Evolutionary conservation across 2,888 invertebrate genomes (phyloP), one percentile per base, ranked within the genome.

Genomic region (Tipula lateralis): DNA sequence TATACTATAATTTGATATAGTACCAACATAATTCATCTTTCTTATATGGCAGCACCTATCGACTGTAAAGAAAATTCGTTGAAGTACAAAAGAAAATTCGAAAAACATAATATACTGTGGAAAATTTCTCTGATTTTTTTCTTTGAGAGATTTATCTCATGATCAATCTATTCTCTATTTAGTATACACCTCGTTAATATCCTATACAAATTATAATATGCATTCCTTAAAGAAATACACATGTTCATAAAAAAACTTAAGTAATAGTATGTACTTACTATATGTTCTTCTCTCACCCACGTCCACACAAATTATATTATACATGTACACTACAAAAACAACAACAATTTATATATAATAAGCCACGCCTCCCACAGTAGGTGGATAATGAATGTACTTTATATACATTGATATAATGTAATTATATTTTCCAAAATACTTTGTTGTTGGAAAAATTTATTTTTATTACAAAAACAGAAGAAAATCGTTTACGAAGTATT

Each of bases 331-430:
- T 24, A 24, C n/a, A 44, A 66, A 66, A 24, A 66, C 19, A 66
- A 66, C 66, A 66, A 66, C 24, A 66, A 66, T 2, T 12, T 6
- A 50, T 13, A 12, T n/a, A n/a, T n/a, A n/a, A 29, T 82, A 82
- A 82, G 82, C 82, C 82, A 82, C 82, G 82, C 82, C 82, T 82
- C 29, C 30, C 32, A 82, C 30, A 82, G 82, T 82, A 82, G 82
- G 82, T 82, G 82, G 82, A 82, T 82, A 82, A 82, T 82, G 82
- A 82, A 82, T 82, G 32, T 82, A 66, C 66, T 66, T 66, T 66
- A 24, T 66, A 24, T 66, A n/a, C n/a, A 66, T 66, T 66, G 66
- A 66, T 24, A 66, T 66, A 66, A 66, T 66, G 66, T 66, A 66
- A 66, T 66, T 66, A 66, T 66, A 66, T 66, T 66, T 44, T 9